A percentile compares a stretch with the other conserved stretches of the same genome.
Conservation (phyloP, 2,797 vertebrate species). For the Gouania willdenowi region DNA sequence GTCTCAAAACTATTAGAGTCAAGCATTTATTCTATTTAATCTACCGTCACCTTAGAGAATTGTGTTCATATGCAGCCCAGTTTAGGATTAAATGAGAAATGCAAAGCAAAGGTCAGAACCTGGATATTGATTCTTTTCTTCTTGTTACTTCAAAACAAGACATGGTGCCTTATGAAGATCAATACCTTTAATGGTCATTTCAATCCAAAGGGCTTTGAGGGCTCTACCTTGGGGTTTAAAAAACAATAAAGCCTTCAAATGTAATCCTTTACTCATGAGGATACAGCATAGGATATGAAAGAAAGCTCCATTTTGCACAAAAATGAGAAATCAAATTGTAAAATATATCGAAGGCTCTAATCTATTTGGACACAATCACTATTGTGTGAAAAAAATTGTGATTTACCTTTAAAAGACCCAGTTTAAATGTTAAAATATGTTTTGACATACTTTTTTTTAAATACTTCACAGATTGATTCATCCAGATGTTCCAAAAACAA, state of each 20-base stretch:
- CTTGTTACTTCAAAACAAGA: slow-evolving; percentile 68
- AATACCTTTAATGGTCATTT: slow-evolving; percentile 61
- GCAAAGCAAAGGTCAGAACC: slow-evolving; percentile 55
- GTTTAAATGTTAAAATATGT: slow-evolving; percentile 10
- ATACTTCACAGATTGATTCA: too few species aligned
- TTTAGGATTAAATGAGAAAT: slow-evolving; percentile 32
- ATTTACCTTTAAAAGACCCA: too few species aligned
- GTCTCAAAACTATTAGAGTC: too few species aligned
- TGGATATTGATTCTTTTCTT: slow-evolving; percentile 57
- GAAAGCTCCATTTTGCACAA: slow-evolving; percentile 23
- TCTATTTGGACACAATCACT: too few species aligned
- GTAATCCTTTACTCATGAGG: slow-evolving; percentile 55
- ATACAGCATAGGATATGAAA: slow-evolving; percentile 26
- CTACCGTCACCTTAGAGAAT: slow-evolving; percentile 5
- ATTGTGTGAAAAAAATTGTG: too few species aligned
- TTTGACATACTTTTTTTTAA: not conserved
- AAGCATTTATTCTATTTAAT: slow-evolving; percentile 15
- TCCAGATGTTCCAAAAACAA: too few species aligned
- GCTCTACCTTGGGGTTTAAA: slow-evolving; percentile 45
- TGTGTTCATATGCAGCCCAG: slow-evolving; percentile 16
- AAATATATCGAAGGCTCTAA: too few species aligned
- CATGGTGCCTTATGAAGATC: slow-evolving; percentile 69
- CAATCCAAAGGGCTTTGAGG: slow-evolving; percentile 57
- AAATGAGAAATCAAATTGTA: slow-evolving; percentile 44
- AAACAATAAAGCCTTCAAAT: slow-evolving; percentile 65